Evolutionary conservation across 2,113 vertebrate genomes (phyloP), one percentile per base, ranked within the genome.

Genomic region (Prionailurus bengalensis): DNA sequence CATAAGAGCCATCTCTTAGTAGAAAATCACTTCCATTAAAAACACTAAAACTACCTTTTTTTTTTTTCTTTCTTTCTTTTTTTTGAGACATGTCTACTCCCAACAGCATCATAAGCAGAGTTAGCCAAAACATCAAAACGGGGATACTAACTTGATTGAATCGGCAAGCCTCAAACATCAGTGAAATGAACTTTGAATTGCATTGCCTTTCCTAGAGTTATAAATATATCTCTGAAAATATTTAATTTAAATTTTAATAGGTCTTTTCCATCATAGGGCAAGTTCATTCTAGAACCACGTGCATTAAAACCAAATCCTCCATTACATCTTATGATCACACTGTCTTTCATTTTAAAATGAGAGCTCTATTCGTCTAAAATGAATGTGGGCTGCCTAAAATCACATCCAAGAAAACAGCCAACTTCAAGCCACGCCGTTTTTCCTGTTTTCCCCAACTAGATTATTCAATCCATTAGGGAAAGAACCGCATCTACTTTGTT

Each of bases 51-150:
- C 31, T 11, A 45, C 45, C 19, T 91, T 55, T 33, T 82, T 88
- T 84, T 89, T 80, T 73, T 25, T 91, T 63, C 27, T 82, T 88
- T 84, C 42, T 25, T 91, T 55, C 27, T 82, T 88, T 84, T 89
- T 89, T 79, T 86, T 55, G n/a, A 85, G 79, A 51, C 42, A 55
- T 3, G 8, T n/a, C 42, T 86, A 11, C 61, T 42, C 70, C 81
- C 51, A 70, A 66, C 1, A 76, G 58, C 7, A 39, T 86, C 42
- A 31, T 31, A 73, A 78, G 9, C 71, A 31, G 39, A 80, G 58
- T 53, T 51, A 16, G 25, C 51, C 78, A 78, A 29, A 65, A 25
- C 61, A 71, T 74, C 87, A 27, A 66, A 89, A 83, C 6, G 45
- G 23, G 48, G n/a, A 63, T 2, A 42, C 55, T 55, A 55, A 79